Conservation (phyloP, 2,797 vertebrate species). For the Trichosurus vulpecula region DNA sequence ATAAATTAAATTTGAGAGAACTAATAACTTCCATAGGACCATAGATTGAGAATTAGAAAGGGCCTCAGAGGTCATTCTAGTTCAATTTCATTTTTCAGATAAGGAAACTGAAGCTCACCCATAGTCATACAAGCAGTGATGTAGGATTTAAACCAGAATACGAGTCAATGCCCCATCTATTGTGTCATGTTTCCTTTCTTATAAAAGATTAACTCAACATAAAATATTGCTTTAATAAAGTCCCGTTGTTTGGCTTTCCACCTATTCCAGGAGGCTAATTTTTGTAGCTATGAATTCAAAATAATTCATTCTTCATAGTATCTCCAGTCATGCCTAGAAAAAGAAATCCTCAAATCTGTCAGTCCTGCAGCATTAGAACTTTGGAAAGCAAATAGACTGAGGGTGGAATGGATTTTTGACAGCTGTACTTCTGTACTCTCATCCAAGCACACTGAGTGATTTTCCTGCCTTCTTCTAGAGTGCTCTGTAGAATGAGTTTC, state of each 20-base stretch:
- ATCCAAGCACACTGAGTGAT: background rate
- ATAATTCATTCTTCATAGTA: slow-evolving; percentile 6
- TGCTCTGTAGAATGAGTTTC: slow-evolving; percentile 54
- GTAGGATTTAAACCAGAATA: background rate
- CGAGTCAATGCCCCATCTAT: background rate
- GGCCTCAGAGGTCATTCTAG: background rate
- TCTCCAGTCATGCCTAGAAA: background rate
- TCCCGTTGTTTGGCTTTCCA: background rate
- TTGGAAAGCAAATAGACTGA: background rate
- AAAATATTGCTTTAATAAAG: background rate
- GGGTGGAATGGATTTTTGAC: slow-evolving; percentile 1
- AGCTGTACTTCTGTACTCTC: background rate
- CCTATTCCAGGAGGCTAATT: background rate
- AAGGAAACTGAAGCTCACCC: background rate
- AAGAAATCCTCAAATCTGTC: background rate
- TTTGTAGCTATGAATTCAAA: slow-evolving; percentile 46
- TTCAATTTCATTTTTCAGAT: background rate
- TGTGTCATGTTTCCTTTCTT: background rate
- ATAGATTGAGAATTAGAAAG: background rate
- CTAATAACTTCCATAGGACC: background rate
- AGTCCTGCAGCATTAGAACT: background rate
- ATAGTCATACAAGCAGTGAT: background rate
- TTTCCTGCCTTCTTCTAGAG: slow-evolving; percentile 1
- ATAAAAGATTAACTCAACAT: background rate
- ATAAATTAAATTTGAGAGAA: background rate